Evolutionary conservation across 2,113 vertebrate species (phyloP).

Genomic region (Melanotaenia duboulayi): DNA sequence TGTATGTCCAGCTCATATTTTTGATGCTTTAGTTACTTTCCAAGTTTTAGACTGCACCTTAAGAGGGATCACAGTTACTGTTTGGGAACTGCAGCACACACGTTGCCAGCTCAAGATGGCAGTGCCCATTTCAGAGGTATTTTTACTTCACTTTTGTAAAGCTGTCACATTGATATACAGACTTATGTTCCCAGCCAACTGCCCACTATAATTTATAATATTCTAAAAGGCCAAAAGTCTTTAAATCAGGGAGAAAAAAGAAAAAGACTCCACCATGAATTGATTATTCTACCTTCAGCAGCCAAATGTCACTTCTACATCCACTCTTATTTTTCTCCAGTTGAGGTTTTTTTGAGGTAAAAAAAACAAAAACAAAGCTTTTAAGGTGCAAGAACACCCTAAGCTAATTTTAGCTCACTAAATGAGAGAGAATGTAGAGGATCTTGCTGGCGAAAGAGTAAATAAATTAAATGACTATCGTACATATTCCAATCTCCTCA

Average conservation of each 20-base stretch:
- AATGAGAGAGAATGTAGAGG: neutral
- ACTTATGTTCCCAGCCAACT: neutral
- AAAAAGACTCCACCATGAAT: neutral
- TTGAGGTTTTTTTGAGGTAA: neutral
- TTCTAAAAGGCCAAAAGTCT: neutral
- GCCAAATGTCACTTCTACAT: neutral
- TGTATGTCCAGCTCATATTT: neutral
- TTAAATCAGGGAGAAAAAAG: neutral
- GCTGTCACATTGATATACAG: neutral
- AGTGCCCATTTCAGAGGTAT: neutral
- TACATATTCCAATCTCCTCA: conserved; percentile 6
- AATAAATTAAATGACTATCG: conserved; percentile 1
- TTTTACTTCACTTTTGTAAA: neutral
- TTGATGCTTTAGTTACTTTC: neutral
- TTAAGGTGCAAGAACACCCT: neutral
- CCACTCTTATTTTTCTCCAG: neutral
- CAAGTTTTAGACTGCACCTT: neutral
- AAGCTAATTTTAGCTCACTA: neutral
- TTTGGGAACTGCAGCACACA: neutral
- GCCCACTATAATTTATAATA: neutral
- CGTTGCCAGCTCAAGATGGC: neutral
- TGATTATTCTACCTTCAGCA: neutral
- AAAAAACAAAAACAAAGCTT: neutral
- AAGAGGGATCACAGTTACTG: neutral
- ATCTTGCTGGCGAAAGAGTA: neutral